Base-by-base conservation (phyloP, 2,113 vertebrate genomes). In the Epinephelus lanceolatus region DNA sequence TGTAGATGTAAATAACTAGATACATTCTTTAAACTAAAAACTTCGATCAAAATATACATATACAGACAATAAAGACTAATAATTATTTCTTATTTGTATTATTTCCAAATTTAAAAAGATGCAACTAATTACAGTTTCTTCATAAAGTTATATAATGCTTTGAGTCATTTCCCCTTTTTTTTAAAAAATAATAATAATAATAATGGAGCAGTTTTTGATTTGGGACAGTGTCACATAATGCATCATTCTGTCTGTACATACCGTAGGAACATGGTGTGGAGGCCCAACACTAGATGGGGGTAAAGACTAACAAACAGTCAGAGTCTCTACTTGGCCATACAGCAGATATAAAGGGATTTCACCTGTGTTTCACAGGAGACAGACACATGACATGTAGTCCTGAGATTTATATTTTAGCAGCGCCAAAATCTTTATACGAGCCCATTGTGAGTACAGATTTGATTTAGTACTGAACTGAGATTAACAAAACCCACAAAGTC, bases 241-340 rank as follows among this genome's bases (percentile, higher is more conserved):
- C 5, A 60, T 65, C 1, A 51, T 47, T 63, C 57, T 33, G 40
- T 52, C 18, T 37, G 0, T 33, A n/a, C 18, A 52, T n/a, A 51
- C 0, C 1, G 8, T 62, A 23, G 33, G 25, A 33, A 11, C 11
- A 21, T 21, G 45, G n/a, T 18, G 40, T 57, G 49, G 56, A 27
- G 53, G 27, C 7, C 70, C n/a, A 70, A 84, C 92, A 91, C 91
- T 84, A 92, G 93, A 90, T 93, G 93, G 88, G 45, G 90, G 81
- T 89, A 85, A 91, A 92, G 85, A 61, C 74, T 78, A 56, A 79
- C 30, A 81, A 62, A 82, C 65, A 27, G 76, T 52, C 14, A 49
- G 11, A 55, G 6, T 42, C 0, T 60, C 12, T 4, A 33, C 23
- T 52, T 25, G 3, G 30, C 14, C n/a, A 47, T 27, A 68, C 4